Conservation (phyloP, 2,113 vertebrate genomes). For the Prunella fulvescens region DNA sequence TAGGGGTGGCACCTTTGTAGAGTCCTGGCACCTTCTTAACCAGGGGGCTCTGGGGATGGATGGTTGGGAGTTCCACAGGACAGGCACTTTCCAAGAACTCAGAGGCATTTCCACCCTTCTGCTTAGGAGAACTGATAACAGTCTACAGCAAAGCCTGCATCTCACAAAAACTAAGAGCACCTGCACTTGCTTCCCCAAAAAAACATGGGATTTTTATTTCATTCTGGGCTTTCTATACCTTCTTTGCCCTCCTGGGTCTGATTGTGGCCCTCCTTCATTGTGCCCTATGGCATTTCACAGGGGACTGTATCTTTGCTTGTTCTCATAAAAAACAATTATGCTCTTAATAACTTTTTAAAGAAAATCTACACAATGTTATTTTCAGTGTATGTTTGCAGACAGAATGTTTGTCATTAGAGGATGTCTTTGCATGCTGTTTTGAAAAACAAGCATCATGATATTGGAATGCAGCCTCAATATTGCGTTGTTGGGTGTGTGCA, state of each 20-base stretch:
- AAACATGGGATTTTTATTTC: neutral
- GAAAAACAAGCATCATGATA: neutral
- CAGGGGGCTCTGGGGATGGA: neutral
- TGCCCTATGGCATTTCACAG: neutral
- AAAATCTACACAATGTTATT: neutral
- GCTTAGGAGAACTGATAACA: neutral
- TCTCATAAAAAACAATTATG: neutral
- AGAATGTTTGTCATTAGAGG: neutral
- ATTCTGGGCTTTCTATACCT: neutral
- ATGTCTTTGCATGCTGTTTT: neutral
- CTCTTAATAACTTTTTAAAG: neutral
- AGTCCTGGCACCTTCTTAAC: neutral
- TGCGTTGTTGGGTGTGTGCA: neutral
- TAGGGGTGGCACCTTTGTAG: neutral
- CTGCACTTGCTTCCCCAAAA: neutral
- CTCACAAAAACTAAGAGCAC: neutral
- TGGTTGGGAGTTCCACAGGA: accelerated
- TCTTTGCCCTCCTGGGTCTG: neutral
- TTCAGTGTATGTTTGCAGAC: neutral
- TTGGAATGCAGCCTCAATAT: neutral
- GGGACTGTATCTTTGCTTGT: neutral
- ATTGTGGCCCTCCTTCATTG: neutral
- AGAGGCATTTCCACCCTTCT: neutral
- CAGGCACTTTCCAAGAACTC: neutral
- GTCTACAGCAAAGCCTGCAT: neutral